phyloP scores from a whole-genome alignment of 2,113 vertebrate species.

The Sinocyclocheilus anophthalmus region DNA sequence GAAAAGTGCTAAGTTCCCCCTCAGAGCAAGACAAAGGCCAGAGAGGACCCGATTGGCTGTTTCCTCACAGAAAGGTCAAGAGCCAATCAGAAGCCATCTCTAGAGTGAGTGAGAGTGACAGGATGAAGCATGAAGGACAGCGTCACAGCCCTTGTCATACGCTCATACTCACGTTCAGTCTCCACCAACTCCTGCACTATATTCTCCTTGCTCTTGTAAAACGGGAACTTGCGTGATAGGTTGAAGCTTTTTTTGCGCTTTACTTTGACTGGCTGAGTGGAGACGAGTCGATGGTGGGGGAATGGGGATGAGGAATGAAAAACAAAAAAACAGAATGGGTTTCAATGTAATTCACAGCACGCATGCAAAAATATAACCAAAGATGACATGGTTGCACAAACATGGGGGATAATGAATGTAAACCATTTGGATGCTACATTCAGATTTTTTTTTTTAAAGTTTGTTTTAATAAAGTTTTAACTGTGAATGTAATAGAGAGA shows the following conservation, averaged over 20 bases:
- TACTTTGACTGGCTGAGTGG: slow-evolving; percentile 96
- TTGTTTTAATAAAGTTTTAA: neutral
- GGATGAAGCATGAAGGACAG: slow-evolving; percentile 53
- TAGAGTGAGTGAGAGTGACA: slow-evolving; percentile 67
- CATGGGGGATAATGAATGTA: slow-evolving; percentile 34
- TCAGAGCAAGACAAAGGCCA: slow-evolving; percentile 65
- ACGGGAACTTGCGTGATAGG: too few species aligned
- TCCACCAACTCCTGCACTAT: slow-evolving; percentile 95
- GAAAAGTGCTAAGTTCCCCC: slow-evolving; percentile 61
- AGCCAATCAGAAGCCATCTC: slow-evolving; percentile 59
- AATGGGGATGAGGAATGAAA: slow-evolving; percentile 70
- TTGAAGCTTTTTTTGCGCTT: slow-evolving; percentile 99
- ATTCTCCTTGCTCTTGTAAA: slow-evolving; percentile 99
- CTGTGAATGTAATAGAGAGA: too few species aligned
- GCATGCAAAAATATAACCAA: slow-evolving; percentile 66
- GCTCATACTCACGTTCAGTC: slow-evolving; percentile 97
- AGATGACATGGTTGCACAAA: neutral
- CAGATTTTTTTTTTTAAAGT: neutral
- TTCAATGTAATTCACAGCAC: slow-evolving; percentile 72
- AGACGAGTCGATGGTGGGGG: slow-evolving; percentile 74
- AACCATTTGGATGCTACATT: neutral
- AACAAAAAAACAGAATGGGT: slow-evolving; percentile 75
- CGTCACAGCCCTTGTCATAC: slow-evolving; percentile 54
- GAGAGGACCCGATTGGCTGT: slow-evolving; percentile 59
- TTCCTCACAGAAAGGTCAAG: slow-evolving; percentile 34